Evolutionary conservation across 2,888 invertebrate species (phyloP).

Genomic region (Lumbricus terrestris): DNA sequence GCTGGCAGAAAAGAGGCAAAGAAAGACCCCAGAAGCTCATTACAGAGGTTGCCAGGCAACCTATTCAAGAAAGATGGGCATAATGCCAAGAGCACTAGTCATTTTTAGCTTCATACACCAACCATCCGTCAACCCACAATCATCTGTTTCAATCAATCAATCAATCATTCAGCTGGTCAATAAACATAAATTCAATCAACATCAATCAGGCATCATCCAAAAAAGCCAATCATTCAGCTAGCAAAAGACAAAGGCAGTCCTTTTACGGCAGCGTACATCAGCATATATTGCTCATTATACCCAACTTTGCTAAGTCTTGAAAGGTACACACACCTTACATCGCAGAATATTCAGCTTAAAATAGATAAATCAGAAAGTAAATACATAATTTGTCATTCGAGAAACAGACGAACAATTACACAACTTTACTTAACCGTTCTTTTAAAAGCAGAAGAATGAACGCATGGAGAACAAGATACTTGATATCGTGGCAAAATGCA

Average conservation of each 20-base stretch:
- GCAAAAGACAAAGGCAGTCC: not conserved
- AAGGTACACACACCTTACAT: not conserved
- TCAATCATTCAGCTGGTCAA: not conserved
- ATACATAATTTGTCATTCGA: not conserved
- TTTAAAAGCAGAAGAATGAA: not conserved
- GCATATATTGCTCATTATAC: not conserved
- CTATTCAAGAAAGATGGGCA: no score
- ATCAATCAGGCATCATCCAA: not conserved
- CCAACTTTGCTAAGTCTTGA: not conserved
- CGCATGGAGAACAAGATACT: not conserved
- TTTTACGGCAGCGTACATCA: not conserved
- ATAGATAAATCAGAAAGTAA: not conserved
- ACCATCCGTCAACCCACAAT: not conserved
- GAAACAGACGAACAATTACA: not conserved
- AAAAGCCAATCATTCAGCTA: not conserved
- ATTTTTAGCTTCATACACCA: not conserved
- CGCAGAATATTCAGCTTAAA: not conserved
- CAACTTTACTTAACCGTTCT: not conserved
- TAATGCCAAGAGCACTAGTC: not conserved
- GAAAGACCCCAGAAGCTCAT: no score
- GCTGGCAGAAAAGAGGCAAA: no score
- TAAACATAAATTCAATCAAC: not conserved
- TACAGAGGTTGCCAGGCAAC: no score
- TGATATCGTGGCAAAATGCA: not conserved
- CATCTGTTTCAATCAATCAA: not conserved